Conservation (phyloP, 1,140 invertebrate species). For the Frieseomelitta varia region DNA sequence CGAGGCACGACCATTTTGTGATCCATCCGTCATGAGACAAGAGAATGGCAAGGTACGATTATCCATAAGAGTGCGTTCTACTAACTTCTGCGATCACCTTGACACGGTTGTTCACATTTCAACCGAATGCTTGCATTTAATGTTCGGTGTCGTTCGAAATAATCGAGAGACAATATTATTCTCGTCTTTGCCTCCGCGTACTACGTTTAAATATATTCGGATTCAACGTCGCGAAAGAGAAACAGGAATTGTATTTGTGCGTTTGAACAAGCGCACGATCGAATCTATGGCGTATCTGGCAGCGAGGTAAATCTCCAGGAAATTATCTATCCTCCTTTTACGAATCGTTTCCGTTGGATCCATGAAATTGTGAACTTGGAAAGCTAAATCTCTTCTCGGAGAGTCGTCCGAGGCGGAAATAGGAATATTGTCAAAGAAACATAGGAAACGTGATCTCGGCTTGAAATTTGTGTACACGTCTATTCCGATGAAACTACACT, state of each 20-base stretch:
- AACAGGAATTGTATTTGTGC: neutral
- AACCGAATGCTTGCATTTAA: neutral
- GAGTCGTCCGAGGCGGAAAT: neutral
- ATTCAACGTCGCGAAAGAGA: neutral
- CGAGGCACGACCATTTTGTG: conserved; percentile 6
- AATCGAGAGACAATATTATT: conserved; percentile 1
- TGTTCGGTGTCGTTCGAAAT: conserved; percentile 14
- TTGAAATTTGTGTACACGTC: neutral
- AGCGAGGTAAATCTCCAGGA: neutral
- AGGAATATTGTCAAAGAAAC: neutral
- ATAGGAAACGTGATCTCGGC: neutral
- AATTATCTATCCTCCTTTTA: neutral
- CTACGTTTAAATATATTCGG: too few relatives aligned
- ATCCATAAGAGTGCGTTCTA: conserved; percentile 48
- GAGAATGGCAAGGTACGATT: conserved; percentile 42
- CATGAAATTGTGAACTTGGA: neutral
- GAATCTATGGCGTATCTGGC: neutral
- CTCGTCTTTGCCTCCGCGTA: neutral
- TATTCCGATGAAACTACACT: neutral
- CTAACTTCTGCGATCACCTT: conserved; percentile 42
- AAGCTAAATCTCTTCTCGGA: neutral
- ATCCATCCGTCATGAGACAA: neutral
- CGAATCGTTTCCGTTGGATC: neutral
- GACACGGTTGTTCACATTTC: conserved; percentile 49
- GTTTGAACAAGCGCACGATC: neutral